Evolutionary conservation across 2,113 vertebrate species (phyloP).

Genomic region (Lophochroa leadbeateri): DNA sequence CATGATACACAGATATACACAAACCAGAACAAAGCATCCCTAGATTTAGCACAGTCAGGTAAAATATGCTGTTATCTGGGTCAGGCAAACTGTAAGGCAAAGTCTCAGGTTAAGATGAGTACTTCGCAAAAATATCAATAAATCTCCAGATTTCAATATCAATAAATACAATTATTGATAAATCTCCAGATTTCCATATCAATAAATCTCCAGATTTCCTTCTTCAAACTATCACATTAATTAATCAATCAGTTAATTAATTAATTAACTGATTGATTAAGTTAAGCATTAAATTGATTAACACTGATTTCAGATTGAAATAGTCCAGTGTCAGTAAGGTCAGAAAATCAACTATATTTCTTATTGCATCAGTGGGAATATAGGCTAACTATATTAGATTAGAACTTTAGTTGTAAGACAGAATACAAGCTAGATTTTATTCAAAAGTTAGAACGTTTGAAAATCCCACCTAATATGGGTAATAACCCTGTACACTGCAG

Average conservation of each 20-base stretch:
- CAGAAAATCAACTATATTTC: background rate
- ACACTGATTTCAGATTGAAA: background rate
- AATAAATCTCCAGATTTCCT: background rate
- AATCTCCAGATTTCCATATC: background rate
- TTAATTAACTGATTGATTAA: no score
- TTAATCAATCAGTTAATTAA: background rate
- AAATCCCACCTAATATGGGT: background rate
- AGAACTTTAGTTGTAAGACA: background rate
- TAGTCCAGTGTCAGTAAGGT: background rate
- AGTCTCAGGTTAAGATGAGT: background rate
- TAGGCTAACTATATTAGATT: background rate
- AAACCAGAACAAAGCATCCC: background rate
- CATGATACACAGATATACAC: background rate
- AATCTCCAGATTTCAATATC: background rate
- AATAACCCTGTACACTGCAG: background rate
- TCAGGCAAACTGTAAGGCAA: background rate
- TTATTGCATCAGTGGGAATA: background rate
- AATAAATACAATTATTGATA: background rate
- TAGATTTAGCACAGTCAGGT: background rate
- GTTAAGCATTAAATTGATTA: background rate
- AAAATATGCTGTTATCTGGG: background rate
- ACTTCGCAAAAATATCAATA: background rate
- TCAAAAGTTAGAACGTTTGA: background rate
- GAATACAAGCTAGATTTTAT: background rate
- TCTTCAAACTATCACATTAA: background rate